A percentile compares a stretch with the other conserved stretches of the same genome.
phyloP scores from a whole-genome alignment of 2,888 invertebrate genomes.

The Villa cingulata region DNA sequence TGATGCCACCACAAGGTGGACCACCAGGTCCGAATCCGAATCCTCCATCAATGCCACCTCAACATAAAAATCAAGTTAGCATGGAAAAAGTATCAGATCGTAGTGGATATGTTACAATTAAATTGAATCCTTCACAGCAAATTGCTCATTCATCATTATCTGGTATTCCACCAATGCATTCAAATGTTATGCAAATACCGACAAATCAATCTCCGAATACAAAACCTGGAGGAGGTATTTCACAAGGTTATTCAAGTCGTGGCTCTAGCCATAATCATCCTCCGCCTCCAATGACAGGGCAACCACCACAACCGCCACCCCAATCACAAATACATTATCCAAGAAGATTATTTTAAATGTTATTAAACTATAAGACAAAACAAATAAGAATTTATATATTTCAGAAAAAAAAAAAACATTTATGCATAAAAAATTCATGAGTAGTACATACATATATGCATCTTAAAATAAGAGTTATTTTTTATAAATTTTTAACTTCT shows the following conservation, averaged over 20 bases:
- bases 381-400: no score
- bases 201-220: slow-evolving; percentile 39
- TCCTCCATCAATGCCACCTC: slow-evolving; percentile 17
- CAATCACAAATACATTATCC: slow-evolving; percentile 10
- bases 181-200: slow-evolving; percentile 26
- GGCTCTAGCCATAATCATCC: slow-evolving; percentile 5
- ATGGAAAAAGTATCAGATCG: slow-evolving; percentile 34
- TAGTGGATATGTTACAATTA: slow-evolving; percentile 27
- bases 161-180: slow-evolving; percentile 30
- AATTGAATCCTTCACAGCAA: slow-evolving; percentile 26
- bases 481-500: no score
- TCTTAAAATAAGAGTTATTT: no score
- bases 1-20: slow-evolving; percentile 25
- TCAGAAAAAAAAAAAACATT: no score
- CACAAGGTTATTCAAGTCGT: slow-evolving; percentile 64
- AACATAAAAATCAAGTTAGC: slow-evolving; percentile 29
- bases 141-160: slow-evolving; percentile 28
- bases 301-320: slow-evolving; percentile 25
- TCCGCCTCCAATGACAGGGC: slow-evolving; percentile 11
- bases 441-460: no score
- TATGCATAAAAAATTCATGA: no score
- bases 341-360: slow-evolving; percentile 6
- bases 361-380: no score
- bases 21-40: slow-evolving; percentile 15
- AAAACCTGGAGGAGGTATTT: slow-evolving; percentile 71